Conservation (phyloP, 1,140 invertebrate genomes). For the Cotesia vestalis region DNA sequence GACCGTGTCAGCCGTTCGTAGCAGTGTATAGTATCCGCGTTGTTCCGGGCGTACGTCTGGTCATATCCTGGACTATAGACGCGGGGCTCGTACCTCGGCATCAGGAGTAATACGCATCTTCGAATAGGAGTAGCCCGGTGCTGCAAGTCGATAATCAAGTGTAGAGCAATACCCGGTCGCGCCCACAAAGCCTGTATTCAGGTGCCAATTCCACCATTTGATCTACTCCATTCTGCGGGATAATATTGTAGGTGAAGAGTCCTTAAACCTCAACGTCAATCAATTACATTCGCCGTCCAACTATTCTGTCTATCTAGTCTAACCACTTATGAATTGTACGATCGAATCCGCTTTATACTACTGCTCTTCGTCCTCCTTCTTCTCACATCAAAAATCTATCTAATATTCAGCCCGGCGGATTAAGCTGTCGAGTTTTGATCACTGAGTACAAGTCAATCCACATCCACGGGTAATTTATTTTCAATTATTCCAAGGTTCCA, state of each 20-base stretch:
- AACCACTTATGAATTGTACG: constrained; percentile 5
- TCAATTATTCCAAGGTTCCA: too few relatives aligned
- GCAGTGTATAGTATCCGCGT: constrained; percentile 11
- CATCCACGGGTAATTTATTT: too few relatives aligned
- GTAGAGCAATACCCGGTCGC: neutral
- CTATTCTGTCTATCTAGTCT: neutral
- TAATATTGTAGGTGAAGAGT: constrained; percentile 28
- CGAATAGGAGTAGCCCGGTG: constrained; percentile 26
- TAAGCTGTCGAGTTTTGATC: too few relatives aligned
- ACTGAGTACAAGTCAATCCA: too few relatives aligned
- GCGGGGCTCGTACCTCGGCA: neutral
- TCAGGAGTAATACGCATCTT: constrained; percentile 29
- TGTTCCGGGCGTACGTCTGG: constrained; percentile 15
- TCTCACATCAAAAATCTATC: neutral
- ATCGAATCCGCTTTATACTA: constrained; percentile 8
- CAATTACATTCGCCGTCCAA: neutral
- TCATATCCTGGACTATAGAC: constrained; percentile 11
- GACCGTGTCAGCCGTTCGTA: constrained; percentile 42
- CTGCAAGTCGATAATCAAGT: constrained; percentile 36
- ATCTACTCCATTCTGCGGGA: constrained; percentile 7
- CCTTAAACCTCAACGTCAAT: constrained; percentile 24
- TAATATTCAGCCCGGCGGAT: too few relatives aligned
- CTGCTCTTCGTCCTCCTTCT: neutral
- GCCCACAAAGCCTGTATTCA: constrained; percentile 27
- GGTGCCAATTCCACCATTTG: constrained; percentile 29